Conservation (phyloP, 1,140 invertebrate species). For the Tigriopus japonicus region DNA sequence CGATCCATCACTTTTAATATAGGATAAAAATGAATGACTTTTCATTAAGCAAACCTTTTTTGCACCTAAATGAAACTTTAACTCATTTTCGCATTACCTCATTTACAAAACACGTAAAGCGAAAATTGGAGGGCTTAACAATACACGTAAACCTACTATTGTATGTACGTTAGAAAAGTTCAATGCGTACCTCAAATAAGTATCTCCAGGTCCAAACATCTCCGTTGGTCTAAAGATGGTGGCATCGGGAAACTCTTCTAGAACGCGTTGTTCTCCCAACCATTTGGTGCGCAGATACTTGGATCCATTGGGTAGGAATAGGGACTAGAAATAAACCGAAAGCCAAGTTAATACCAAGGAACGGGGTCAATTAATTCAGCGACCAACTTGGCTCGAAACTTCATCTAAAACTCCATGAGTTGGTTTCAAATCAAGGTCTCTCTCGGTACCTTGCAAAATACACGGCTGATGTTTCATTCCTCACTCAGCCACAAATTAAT, state of each 20-base stretch:
- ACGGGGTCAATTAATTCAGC: neutral
- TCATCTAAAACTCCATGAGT: neutral
- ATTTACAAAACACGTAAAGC: too few species aligned
- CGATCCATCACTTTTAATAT: too few species aligned
- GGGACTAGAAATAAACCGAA: slow-evolving; percentile 19
- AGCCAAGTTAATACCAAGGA: neutral
- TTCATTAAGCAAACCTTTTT: too few species aligned
- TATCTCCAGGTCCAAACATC: slow-evolving; percentile 72
- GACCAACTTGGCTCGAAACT: neutral
- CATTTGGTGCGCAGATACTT: slow-evolving; percentile 50
- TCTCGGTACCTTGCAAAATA: too few species aligned
- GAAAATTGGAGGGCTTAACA: too few species aligned
- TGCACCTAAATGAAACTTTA: too few species aligned
- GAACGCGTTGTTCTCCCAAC: slow-evolving; percentile 64
- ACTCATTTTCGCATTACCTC: too few species aligned
- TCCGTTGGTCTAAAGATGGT: slow-evolving; percentile 77
- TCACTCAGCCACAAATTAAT: too few species aligned
- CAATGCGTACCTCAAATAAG: slow-evolving; percentile 45
- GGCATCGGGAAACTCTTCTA: slow-evolving; percentile 84
- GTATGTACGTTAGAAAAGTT: neutral
- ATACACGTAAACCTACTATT: too few species aligned
- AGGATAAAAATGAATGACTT: too few species aligned
- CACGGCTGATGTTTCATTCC: too few species aligned
- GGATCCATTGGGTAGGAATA: slow-evolving; percentile 40
- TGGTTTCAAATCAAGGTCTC: too few species aligned